phyloP scores from a whole-genome alignment of 2,888 invertebrate species.

The Acleris emargana region DNA sequence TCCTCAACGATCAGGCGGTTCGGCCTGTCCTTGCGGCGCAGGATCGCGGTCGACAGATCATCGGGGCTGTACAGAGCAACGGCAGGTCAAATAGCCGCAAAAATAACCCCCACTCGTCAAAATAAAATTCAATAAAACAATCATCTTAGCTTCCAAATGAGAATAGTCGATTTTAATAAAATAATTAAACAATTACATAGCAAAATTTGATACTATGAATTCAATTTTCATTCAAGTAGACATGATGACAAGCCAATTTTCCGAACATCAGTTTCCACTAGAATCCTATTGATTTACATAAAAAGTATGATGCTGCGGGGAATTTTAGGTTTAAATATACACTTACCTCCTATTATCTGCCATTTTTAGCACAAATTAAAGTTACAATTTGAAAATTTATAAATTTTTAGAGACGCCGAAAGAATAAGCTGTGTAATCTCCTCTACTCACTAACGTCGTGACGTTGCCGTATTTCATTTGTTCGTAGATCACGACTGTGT shows the following conservation, averaged over 20 bases:
- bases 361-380: constrained; percentile 72
- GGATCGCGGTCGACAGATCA: constrained; percentile 98
- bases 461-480: constrained; percentile 85
- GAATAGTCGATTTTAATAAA: constrained; percentile 7
- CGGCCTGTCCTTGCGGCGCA: constrained; percentile 98
- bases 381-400: constrained; percentile 64
- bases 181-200: constrained; percentile 40
- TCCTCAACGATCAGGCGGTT: constrained; percentile 99
- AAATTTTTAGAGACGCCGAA: constrained; percentile 68
- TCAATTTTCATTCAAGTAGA: constrained; percentile 51
- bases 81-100: constrained; percentile 39
- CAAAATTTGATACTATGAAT: constrained; percentile 45
- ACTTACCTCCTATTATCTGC: constrained; percentile 84
- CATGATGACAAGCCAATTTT: constrained; percentile 84
- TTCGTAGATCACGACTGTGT: constrained; percentile 63
- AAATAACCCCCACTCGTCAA: constrained; percentile 39
- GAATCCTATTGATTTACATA: constrained; percentile 34
- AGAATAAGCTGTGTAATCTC: constrained; percentile 64
- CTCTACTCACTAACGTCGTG: constrained; percentile 65
- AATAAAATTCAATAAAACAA: constrained; percentile 26
- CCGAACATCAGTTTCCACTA: constrained; percentile 59
- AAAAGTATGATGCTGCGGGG: constrained; percentile 6
- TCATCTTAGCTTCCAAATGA: constrained; percentile 1
- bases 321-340: constrained; percentile 42
- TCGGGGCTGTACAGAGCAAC: constrained; percentile 85